These are phyloP conservation scores for Stegostoma tigrinum DNA, from an alignment of 2,113 vertebrate species.

Conservation along the genomic window DNA sequence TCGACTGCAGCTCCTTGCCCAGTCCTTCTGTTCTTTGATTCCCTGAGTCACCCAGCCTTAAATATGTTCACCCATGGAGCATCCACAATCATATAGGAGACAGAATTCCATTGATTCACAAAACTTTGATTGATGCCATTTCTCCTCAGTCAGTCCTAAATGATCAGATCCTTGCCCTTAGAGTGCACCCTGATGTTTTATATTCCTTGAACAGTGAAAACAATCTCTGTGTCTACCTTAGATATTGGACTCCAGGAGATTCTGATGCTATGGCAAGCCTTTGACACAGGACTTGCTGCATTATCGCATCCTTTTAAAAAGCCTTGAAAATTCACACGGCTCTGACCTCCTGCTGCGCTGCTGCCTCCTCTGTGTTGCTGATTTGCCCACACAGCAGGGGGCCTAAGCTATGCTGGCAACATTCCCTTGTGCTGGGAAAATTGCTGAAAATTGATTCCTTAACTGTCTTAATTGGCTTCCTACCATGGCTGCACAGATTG, in stretches of 20 bases:
- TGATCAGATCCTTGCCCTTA: too few species aligned
- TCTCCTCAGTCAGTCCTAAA: too few species aligned
- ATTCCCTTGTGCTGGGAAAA: background rate
- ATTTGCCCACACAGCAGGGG: background rate
- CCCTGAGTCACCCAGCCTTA: too few species aligned
- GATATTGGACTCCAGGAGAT: background rate
- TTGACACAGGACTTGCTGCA: background rate
- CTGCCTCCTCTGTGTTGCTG: background rate
- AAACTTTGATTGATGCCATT: too few species aligned
- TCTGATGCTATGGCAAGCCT: background rate
- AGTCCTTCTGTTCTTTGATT: too few species aligned
- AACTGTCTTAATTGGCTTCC: background rate
- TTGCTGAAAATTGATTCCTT: background rate
- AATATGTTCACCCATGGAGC: too few species aligned
- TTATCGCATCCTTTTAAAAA: background rate
- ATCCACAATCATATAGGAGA: too few species aligned
- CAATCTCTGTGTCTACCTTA: background rate
- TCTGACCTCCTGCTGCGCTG: background rate
- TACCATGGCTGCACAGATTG: background rate
- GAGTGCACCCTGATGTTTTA: too few species aligned
- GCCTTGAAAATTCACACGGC: background rate
- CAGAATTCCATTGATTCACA: too few species aligned
- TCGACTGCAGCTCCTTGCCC: too few species aligned
- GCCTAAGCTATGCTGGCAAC: background rate
- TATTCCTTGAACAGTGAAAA: too few species aligned